Base-by-base conservation (phyloP, 2,113 vertebrate species). In the Genyomyrus donnyi region DNA sequence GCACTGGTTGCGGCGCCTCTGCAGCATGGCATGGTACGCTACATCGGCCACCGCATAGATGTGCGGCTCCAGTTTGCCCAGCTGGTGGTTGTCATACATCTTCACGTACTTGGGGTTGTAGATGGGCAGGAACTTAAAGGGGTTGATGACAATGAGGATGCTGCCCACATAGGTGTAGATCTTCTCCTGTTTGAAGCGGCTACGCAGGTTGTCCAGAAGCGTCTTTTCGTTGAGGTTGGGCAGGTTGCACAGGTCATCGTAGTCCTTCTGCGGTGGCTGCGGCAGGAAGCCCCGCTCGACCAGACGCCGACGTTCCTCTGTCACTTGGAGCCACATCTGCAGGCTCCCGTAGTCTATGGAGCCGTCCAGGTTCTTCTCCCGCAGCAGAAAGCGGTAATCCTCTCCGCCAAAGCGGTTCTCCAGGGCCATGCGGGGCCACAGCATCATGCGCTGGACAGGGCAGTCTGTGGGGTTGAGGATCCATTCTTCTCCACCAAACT, bases 51-150 rank as follows among this genome's bases (percentile, higher is more conserved):
- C 98, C 0, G 98, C 98, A 0, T 99, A 99, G 92, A 99, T 98
- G 90, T 98, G 98, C n/a, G 95, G 98, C 93, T 99, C 98, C 94
- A 99, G 94, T 93, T 98, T 96, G 56, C 98, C 98, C 93, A 99
- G 95, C 27, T 98, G 96, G 91, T 99, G 98, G 94, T 99, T 99
- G 92, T 99, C 98, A 9, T 99, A 99, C 97, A 99, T 97, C 95
- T 99, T 99, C 90, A 99, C 98, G 92, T 99, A 99, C 93, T 99
- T 99, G 84, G 98, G 98, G 94, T 99, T 99, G 95, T 99, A 99
- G 95, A 99, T 98, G 93, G 98, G 98, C 90, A 99, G 97, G 94
- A 99, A 99, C 92, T 98, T 98, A 93, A 99, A 99, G 1, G 98
- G 98, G 88, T 99, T 99, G 92, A 99, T 99, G 93, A 98, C 98